Percentiles rank a stretch among this genome's conserved stretches.
These are phyloP conservation scores for Clarias laeviceps DNA, from an alignment of 2,797 vertebrate genomes.

Conservation along the genomic window DNA sequence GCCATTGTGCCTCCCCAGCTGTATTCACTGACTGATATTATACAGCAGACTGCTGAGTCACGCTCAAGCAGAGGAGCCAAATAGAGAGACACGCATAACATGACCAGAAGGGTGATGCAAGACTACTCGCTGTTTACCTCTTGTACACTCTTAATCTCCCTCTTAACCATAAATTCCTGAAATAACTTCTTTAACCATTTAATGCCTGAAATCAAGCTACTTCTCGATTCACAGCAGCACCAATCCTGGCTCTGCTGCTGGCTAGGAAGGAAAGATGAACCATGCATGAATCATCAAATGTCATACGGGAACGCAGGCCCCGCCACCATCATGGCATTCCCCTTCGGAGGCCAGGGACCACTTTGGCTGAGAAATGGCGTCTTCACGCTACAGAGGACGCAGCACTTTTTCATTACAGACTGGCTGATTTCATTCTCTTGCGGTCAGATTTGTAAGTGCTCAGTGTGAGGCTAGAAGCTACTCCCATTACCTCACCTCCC, in stretches of 20 bases:
- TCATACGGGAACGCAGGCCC: slow-evolving; percentile 34
- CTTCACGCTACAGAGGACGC: slow-evolving; percentile 46
- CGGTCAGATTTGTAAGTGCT: slow-evolving; percentile 33
- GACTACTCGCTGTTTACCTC: slow-evolving; percentile 21
- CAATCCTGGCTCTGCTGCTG: slow-evolving; percentile 10
- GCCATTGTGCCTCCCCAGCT: background rate
- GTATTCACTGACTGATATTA: slow-evolving; percentile 28
- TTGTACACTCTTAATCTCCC: slow-evolving; percentile 20
- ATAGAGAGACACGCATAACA: slow-evolving; percentile 31
- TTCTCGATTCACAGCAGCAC: slow-evolving; percentile 22
- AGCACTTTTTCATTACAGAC: slow-evolving; percentile 40
- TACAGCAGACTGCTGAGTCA: slow-evolving; percentile 50
- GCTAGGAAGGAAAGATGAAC: slow-evolving; percentile 18
- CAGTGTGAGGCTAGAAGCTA: slow-evolving; percentile 32
- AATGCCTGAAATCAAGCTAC: slow-evolving; percentile 32
- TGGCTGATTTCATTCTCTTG: slow-evolving; percentile 40
- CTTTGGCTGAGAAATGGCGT: slow-evolving; percentile 53
- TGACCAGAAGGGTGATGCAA: slow-evolving; percentile 30
- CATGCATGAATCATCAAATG: slow-evolving; percentile 49
- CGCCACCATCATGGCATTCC: slow-evolving; percentile 41
- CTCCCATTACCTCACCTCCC: slow-evolving; percentile 50
- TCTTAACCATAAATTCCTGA: slow-evolving; percentile 42
- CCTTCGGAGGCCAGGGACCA: slow-evolving; percentile 43
- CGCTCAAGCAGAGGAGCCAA: slow-evolving; percentile 29
- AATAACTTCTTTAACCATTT: slow-evolving; percentile 47